Base-by-base conservation (phyloP, 2,797 vertebrate species). In the Platalea minor region DNA sequence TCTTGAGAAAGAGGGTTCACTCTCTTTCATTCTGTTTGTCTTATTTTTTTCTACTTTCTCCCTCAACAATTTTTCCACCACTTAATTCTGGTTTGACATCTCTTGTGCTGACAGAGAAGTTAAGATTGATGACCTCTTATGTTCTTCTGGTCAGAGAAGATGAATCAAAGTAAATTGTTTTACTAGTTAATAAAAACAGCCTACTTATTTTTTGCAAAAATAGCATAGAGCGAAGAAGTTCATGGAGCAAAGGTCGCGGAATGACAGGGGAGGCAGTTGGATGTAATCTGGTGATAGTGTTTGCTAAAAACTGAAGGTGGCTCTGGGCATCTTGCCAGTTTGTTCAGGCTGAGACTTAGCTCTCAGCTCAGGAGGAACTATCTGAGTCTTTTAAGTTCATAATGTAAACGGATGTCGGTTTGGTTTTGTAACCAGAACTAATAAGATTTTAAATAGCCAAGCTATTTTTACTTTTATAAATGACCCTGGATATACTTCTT, bases 401-500 rank as follows among this genome's bases (percentile, higher is more conserved):
- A 56, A 83, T 81, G 63, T 89, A 79, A 91, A 87, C 7, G 61
- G 51, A 77, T 95, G 63, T 74, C 2, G 15, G 54, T 74, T 96
- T 91, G 48, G 28, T 87, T 96, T 95, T 87, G 56, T 89, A 94
- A 93, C 14, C 24, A 89, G 77, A 80, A 95, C 37, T 76, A 91
- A 82, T 73, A 87, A 0, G 24, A 85, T 91, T 93, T 95, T 74
- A 94, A 91, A 85, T 50, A 94, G 48, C 24, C 26, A 76, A 79
- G 67, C 7, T 95, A 89, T 87, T 96, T 97, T 95, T 95, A 63
- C 25, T 82, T 89, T 72, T 75, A 56, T 90, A 90, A 73, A 93
- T 85, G 57, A 83, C 82, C 50, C 70, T 41, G n/a, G 7, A 4
- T 85, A 31, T 74, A 54, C 45, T 85, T 94, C 74, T 92, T 54